Conservation (phyloP, 1,140 invertebrate species). For the Neoseiulus cucumeris region DNA sequence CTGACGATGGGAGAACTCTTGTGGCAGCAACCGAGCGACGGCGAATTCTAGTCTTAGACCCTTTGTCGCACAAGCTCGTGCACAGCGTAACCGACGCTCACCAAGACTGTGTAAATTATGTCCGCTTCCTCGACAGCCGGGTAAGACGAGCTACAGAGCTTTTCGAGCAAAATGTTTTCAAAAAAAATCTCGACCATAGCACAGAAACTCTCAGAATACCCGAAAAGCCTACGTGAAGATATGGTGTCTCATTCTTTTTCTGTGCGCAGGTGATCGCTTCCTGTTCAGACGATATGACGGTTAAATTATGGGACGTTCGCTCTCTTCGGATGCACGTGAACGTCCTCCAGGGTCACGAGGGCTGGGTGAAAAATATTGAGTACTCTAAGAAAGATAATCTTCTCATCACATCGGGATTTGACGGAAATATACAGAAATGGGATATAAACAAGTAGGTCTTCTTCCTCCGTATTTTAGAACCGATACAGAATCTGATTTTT, state of each 20-base stretch:
- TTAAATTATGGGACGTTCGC: constrained; percentile 73
- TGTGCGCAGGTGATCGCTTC: constrained; percentile 65
- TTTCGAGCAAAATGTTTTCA: not conserved
- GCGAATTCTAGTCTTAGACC: constrained; percentile 69
- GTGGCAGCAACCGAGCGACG: constrained; percentile 75
- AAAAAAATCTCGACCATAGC: too few species aligned
- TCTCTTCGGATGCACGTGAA: constrained; percentile 46
- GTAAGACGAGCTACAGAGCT: not conserved
- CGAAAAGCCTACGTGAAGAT: not conserved
- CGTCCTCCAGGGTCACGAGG: constrained; percentile 61
- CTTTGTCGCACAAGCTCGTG: constrained; percentile 50
- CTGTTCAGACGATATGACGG: constrained; percentile 76
- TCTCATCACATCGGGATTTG: constrained; percentile 71
- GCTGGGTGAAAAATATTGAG: constrained; percentile 93
- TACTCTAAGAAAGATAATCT: constrained; percentile 65
- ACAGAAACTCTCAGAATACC: not conserved
- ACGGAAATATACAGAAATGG: constrained; percentile 82
- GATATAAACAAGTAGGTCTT: constrained; percentile 52
- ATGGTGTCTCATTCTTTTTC: not conserved
- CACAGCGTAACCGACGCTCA: constrained; percentile 59
- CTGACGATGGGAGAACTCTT: constrained; percentile 59
- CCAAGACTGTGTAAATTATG: constrained; percentile 73
- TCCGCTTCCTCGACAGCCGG: constrained; percentile 26
- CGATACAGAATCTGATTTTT: too few species aligned
- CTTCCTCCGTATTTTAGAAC: not conserved